phyloP scores from a whole-genome alignment of 2,797 vertebrate genomes.

The Aselliscus stoliczkanus region DNA sequence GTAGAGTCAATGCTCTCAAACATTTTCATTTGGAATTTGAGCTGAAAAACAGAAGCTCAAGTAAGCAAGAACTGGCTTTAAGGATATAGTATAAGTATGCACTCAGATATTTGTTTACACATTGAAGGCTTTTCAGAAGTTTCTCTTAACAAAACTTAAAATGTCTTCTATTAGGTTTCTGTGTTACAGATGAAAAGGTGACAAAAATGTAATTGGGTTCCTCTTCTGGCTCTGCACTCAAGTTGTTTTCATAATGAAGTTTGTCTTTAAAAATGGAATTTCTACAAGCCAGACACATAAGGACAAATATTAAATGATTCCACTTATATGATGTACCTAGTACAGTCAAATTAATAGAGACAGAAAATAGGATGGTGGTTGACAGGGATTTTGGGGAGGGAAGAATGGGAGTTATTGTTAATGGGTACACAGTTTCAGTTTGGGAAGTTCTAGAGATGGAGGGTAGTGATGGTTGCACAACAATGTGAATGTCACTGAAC shows the following conservation, averaged over 20 bases:
- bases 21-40: constrained; percentile 83
- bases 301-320: neutral
- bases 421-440: neutral
- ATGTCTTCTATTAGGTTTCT: neutral
- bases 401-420: neutral
- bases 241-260: constrained; percentile 6
- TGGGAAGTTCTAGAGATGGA: neutral
- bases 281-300: neutral
- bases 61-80: neutral
- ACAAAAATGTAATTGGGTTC: neutral
- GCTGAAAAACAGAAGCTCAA: constrained; percentile 57
- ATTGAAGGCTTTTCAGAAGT: neutral
- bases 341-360: neutral
- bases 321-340: neutral
- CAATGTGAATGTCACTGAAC: neutral
- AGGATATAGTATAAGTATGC: neutral
- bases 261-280: constrained; percentile 19
- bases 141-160: neutral
- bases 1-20: constrained; percentile 86
- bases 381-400: neutral
- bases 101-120: neutral
- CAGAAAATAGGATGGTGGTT: neutral
- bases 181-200: neutral
- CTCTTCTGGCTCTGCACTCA: neutral
- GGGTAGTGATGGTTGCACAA: neutral